A percentile compares a stretch with the other conserved stretches of the same genome.
Conservation (phyloP, 2,888 invertebrate genomes). For the Melanostoma mellinum region DNA sequence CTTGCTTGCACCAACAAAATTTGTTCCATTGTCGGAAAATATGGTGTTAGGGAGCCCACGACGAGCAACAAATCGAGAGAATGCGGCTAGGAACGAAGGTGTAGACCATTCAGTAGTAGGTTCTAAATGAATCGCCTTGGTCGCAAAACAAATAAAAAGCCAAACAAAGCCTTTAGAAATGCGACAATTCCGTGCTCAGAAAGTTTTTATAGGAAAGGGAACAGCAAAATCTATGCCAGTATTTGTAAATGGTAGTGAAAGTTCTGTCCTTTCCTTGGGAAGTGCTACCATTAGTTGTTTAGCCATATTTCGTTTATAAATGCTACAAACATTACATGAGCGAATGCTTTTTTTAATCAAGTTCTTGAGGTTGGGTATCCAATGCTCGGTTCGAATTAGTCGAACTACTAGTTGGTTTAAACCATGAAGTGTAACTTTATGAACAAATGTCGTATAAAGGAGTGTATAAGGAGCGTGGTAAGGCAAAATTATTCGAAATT, state of each 20-base stretch:
- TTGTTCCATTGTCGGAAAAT: too few species aligned
- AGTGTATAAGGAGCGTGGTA: too few species aligned
- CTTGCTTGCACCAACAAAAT: too few species aligned
- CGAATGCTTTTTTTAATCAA: background rate
- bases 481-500: too few species aligned
- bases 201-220: constrained; percentile 8
- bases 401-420: too few species aligned
- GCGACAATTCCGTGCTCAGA: constrained; percentile 2
- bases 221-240: constrained; percentile 27
- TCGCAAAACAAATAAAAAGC: constrained; percentile 24
- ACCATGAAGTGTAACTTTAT: background rate
- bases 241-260: constrained; percentile 28
- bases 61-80: too few species aligned
- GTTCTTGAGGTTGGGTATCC: background rate
- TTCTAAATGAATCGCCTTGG: background rate
- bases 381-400: background rate
- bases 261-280: constrained; percentile 1
- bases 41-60: too few species aligned
- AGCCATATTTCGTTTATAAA: background rate
- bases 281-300: constrained; percentile 11
- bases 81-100: too few species aligned
- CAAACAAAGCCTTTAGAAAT: background rate
- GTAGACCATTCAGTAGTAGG: background rate
- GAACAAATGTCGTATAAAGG: too few species aligned
- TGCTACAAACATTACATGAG: background rate